Conservation (phyloP, 2,113 vertebrate species). For the Leucoraja erinaceus region DNA sequence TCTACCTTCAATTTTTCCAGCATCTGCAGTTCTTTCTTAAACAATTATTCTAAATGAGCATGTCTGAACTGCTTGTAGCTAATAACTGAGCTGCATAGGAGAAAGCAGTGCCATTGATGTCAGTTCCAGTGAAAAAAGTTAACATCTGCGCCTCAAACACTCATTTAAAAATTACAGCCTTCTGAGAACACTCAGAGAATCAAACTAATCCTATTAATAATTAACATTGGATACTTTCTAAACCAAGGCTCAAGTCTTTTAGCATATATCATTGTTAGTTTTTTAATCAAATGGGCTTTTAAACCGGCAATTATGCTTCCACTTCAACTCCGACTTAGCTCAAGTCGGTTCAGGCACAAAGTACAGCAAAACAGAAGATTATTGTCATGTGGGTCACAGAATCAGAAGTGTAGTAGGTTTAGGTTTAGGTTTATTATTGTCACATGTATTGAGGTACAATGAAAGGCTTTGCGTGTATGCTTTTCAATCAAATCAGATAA, state of each 20-base stretch:
- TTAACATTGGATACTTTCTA: slow-evolving; percentile 23
- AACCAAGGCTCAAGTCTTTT: neutral
- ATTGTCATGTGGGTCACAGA: neutral
- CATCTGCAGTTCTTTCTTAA: too few species aligned
- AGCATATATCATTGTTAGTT: neutral
- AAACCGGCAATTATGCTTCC: neutral
- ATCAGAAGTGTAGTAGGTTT: neutral
- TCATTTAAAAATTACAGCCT: slow-evolving; percentile 44
- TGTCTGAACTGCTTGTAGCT: neutral
- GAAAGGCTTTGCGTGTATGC: too few species aligned
- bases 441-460: too few species aligned
- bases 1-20: too few species aligned
- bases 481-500: too few species aligned
- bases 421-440: too few species aligned
- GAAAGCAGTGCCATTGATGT: slow-evolving; percentile 14
- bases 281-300: neutral
- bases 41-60: too few species aligned
- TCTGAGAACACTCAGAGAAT: neutral
- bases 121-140: slow-evolving; percentile 44
- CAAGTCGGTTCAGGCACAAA: neutral
- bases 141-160: slow-evolving; percentile 38
- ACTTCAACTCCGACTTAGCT: neutral
- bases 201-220: slow-evolving; percentile 42
- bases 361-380: neutral
- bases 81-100: accelerated